These are phyloP conservation scores for Nycteola revayana DNA, from an alignment of 2,888 invertebrate genomes.

Conservation along the genomic window DNA sequence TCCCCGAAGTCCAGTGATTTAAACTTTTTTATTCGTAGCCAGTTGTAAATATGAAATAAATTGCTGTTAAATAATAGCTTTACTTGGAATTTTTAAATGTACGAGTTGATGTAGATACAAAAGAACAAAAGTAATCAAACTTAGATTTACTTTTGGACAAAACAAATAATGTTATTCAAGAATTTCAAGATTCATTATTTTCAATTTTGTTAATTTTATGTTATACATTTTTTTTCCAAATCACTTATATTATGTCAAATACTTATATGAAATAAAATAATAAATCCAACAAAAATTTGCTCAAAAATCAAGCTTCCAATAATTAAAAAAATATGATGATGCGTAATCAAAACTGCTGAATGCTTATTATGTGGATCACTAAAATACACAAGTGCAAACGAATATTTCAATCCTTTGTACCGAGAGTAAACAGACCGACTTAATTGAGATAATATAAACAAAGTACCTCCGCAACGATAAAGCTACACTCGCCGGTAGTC, in stretches of 20 bases:
- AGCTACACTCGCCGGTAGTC: slow-evolving; percentile 24
- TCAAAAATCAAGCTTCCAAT: slow-evolving; percentile 4
- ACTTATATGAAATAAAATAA: too few relatives aligned
- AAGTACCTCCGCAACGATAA: slow-evolving; percentile 48
- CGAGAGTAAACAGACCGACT: slow-evolving; percentile 69
- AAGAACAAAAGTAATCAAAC: too few relatives aligned
- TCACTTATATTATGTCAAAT: too few relatives aligned
- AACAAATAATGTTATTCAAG: too few relatives aligned
- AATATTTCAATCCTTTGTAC: slow-evolving; percentile 59
- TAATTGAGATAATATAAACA: slow-evolving; percentile 78
- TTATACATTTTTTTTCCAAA: too few relatives aligned
- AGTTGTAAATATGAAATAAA: slow-evolving; percentile 2
- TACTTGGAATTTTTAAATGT: too few relatives aligned
- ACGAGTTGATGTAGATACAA: too few relatives aligned
- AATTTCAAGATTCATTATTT: too few relatives aligned
- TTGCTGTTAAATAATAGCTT: background rate
- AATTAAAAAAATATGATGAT: slow-evolving; percentile 2
- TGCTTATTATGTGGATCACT: slow-evolving; percentile 6
- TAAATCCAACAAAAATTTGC: too few relatives aligned
- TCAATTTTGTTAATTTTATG: too few relatives aligned
- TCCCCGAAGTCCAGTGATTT: slow-evolving; percentile 27
- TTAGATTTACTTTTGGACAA: too few relatives aligned
- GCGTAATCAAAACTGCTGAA: slow-evolving; percentile 5
- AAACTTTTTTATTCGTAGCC: slow-evolving; percentile 6
- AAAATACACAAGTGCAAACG: slow-evolving; percentile 46